Conservation (phyloP, 1,140 invertebrate genomes). For the Drosophila sp. region DNA sequence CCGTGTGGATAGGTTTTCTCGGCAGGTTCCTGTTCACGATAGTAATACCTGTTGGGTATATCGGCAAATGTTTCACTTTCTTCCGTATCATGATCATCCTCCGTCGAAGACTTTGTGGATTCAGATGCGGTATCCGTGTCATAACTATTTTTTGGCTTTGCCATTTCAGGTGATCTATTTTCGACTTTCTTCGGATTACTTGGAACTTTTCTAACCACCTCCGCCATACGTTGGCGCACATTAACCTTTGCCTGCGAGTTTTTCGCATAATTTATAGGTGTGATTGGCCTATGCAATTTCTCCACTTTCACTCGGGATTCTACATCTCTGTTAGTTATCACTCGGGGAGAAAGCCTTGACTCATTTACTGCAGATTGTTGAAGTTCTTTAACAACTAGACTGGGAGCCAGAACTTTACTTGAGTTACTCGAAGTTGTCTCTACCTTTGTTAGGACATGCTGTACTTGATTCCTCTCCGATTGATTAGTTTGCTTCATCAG, state of each 20-base stretch:
- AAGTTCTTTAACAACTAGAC: neutral
- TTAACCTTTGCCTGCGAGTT: constrained; percentile 1
- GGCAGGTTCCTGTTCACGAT: constrained; percentile 47
- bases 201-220: neutral
- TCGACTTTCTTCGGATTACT: neutral
- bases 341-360: neutral
- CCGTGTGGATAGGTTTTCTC: constrained; percentile 44
- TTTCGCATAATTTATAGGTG: too few species aligned
- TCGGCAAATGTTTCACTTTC: constrained; percentile 50
- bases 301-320: neutral
- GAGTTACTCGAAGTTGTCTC: neutral
- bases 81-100: constrained; percentile 35
- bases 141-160: neutral
- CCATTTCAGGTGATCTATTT: neutral
- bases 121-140: neutral
- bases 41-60: constrained; percentile 69
- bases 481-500: constrained; percentile 22
- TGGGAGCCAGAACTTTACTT: neutral
- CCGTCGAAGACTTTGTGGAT: constrained; percentile 5
- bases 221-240: constrained; percentile 21
- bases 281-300: neutral
- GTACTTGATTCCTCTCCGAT: too few species aligned
- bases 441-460: neutral
- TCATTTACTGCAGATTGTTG: neutral
- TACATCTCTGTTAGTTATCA: neutral